These are phyloP conservation scores for Drosophila trichaetosa DNA, from an alignment of 2,888 invertebrate species.

Conservation along the genomic window DNA sequence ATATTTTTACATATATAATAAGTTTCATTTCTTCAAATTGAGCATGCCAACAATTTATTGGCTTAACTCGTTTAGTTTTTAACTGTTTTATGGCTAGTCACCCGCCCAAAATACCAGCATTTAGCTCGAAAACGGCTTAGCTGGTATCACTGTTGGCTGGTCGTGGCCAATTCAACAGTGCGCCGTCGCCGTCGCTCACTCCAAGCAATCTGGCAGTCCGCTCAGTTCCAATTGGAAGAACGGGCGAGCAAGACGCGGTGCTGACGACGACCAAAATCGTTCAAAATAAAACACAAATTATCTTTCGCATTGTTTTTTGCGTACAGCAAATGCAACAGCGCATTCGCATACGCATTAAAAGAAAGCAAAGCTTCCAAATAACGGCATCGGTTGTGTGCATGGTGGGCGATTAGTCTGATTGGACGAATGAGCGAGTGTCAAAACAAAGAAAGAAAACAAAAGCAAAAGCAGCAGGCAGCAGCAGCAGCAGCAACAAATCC, in stretches of 20 bases:
- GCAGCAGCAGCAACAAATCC: constrained; percentile 50
- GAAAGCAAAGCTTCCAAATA: constrained; percentile 44
- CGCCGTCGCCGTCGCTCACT: constrained; percentile 63
- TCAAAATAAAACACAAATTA: constrained; percentile 50
- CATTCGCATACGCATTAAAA: constrained; percentile 41
- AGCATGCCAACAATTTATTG: background rate
- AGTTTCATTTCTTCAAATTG: background rate
- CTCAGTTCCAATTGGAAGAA: constrained; percentile 72
- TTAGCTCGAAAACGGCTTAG: constrained; percentile 29
- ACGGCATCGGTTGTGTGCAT: constrained; percentile 31
- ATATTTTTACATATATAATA: background rate
- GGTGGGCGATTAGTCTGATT: constrained; percentile 33
- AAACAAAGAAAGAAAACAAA: constrained; percentile 43
- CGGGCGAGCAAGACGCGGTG: constrained; percentile 66
- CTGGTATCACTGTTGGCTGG: constrained; percentile 37
- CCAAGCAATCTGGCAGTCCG: constrained; percentile 41
- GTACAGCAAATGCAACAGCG: constrained; percentile 37
- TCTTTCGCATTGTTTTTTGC: constrained; percentile 51
- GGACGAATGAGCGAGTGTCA: constrained; percentile 47
- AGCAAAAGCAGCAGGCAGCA: constrained; percentile 37
- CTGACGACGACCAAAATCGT: constrained; percentile 48
- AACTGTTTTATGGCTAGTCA: background rate
- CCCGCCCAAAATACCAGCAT: background rate
- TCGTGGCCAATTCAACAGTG: constrained; percentile 46
- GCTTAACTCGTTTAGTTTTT: background rate